Percentiles rank a stretch among this genome's conserved stretches.
These are phyloP conservation scores for Cydia splendana DNA, from an alignment of 1,140 invertebrate species.

Conservation along the genomic window DNA sequence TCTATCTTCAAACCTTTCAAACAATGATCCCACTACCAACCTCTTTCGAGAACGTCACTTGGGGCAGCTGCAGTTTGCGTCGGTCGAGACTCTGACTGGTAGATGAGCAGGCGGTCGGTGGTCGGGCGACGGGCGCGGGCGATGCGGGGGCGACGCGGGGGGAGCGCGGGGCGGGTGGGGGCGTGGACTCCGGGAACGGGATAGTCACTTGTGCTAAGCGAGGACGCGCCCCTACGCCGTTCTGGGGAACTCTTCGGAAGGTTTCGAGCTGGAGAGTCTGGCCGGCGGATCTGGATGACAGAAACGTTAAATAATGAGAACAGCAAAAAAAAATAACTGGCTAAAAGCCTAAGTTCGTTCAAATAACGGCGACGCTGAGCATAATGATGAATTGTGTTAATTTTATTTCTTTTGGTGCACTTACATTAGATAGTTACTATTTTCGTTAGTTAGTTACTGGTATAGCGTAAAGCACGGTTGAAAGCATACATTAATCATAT, in stretches of 20 bases:
- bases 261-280: slow-evolving; percentile 88
- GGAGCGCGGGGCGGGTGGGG: slow-evolving; percentile 58
- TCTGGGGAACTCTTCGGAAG: slow-evolving; percentile 83
- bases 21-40: slow-evolving; percentile 87
- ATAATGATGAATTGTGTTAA: no score
- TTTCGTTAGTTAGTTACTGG: no score
- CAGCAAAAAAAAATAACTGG: no score
- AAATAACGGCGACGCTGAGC: no score
- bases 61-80: slow-evolving; percentile 84
- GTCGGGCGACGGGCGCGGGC: slow-evolving; percentile 63
- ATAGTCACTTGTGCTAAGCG: slow-evolving; percentile 65
- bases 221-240: slow-evolving; percentile 55
- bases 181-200: slow-evolving; percentile 61
- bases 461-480: no score
- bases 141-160: slow-evolving; percentile 61
- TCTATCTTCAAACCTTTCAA: slow-evolving; percentile 50
- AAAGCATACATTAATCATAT: no score
- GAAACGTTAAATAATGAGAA: slow-evolving; percentile 10
- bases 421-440: no score
- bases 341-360: no score
- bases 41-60: slow-evolving; percentile 92
- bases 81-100: slow-evolving; percentile 74
- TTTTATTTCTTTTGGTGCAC: no score
- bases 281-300: slow-evolving; percentile 81
- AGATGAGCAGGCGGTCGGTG: slow-evolving; percentile 79